phyloP scores from a whole-genome alignment of 2,888 invertebrate species.

The Epinotia bilunana region DNA sequence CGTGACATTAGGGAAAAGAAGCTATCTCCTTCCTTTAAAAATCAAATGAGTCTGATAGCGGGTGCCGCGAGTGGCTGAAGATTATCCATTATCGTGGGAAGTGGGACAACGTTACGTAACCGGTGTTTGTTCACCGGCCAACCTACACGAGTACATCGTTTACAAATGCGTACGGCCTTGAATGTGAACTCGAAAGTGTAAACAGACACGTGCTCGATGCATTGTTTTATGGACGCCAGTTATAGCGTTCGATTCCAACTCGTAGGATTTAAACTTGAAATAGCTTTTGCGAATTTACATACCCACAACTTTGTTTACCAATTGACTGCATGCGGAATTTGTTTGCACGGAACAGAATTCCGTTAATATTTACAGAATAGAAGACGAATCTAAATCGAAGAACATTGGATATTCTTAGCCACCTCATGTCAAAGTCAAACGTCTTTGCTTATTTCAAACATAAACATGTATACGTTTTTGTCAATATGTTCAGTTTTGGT shows the following conservation, averaged over 20 bases:
- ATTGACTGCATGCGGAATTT: constrained; percentile 14
- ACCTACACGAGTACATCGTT: constrained; percentile 82
- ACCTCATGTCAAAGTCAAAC: neutral
- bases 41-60: constrained; percentile 63
- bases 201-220: constrained; percentile 82
- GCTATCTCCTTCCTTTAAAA: constrained; percentile 47
- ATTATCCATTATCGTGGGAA: constrained; percentile 77
- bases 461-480: no score
- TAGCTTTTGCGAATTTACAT: constrained; percentile 36
- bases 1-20: neutral
- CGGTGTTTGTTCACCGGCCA: constrained; percentile 81
- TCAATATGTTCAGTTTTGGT: no score
- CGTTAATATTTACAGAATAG: neutral
- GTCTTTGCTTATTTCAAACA: no score
- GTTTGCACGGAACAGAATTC: neutral
- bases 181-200: constrained; percentile 83
- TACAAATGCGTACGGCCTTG: constrained; percentile 84
- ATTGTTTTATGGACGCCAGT: constrained; percentile 80
- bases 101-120: constrained; percentile 81
- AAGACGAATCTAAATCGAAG: neutral
- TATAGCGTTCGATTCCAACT: constrained; percentile 67
- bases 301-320: constrained; percentile 23
- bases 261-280: constrained; percentile 51
- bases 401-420: neutral
- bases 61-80: constrained; percentile 67